These are phyloP conservation scores for Haemorhous mexicanus DNA, from an alignment of 2,113 vertebrate species.

Conservation along the genomic window DNA sequence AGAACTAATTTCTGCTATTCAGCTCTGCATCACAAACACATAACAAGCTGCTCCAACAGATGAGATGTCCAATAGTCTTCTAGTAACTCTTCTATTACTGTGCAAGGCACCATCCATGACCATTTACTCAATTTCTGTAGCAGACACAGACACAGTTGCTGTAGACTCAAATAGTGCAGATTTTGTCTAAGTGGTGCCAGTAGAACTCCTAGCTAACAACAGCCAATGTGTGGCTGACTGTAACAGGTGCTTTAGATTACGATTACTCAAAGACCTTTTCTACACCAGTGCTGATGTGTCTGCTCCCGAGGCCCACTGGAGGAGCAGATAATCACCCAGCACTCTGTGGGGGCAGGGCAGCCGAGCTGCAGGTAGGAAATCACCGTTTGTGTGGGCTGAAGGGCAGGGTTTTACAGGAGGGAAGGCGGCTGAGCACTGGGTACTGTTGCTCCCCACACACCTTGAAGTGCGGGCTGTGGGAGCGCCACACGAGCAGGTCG, in stretches of 20 bases:
- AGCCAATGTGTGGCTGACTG: not conserved
- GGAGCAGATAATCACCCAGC: not conserved
- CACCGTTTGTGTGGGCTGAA: fast-evolving
- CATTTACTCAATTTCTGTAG: not conserved
- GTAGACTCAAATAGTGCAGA: not conserved
- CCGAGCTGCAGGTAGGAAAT: not conserved
- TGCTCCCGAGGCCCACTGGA: not conserved
- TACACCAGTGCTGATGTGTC: not conserved
- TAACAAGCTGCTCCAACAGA: not conserved
- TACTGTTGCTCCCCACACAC: conserved; percentile 44
- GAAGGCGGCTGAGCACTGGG: not conserved
- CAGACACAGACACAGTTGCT: not conserved
- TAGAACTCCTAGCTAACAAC: not conserved
- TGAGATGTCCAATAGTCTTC: not conserved
- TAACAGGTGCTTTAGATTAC: not conserved
- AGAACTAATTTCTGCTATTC: not conserved
- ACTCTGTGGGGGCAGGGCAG: not conserved
- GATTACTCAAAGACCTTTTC: not conserved
- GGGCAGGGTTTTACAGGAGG: not conserved
- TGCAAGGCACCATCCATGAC: not conserved
- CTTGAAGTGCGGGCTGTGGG: conserved; percentile 76
- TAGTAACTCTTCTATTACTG: not conserved
- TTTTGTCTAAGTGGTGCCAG: not conserved
- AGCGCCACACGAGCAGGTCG: conserved; percentile 92
- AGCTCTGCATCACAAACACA: not conserved